Conservation (phyloP, 2,888 invertebrate genomes). For the Tiliacea citrago region DNA sequence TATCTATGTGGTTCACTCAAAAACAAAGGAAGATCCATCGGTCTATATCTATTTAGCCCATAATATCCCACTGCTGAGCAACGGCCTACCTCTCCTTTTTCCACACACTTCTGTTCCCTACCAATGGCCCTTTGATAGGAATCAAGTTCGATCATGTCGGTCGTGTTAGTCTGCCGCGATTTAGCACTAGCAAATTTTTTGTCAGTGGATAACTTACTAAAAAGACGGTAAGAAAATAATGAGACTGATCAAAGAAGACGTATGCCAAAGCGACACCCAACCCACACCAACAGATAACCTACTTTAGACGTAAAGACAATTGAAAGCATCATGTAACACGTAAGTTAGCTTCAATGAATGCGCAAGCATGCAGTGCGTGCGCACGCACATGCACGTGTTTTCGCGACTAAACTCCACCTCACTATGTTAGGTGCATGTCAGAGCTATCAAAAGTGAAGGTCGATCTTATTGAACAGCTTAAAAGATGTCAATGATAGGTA, state of each 20-base stretch:
- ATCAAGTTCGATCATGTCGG: too few relatives aligned
- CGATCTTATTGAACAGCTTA: background rate
- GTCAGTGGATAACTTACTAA: background rate
- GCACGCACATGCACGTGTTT: conserved; percentile 1
- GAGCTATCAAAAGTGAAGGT: conserved; percentile 18
- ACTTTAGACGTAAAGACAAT: background rate
- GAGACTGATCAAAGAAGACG: background rate
- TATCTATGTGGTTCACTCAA: too few relatives aligned
- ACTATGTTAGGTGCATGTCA: background rate
- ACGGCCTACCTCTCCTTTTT: too few relatives aligned
- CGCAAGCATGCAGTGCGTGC: background rate
- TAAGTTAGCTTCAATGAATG: conserved; percentile 11
- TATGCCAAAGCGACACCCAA: too few relatives aligned
- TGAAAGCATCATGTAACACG: background rate
- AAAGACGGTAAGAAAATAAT: background rate
- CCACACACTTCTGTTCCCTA: too few relatives aligned
- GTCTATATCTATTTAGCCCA: too few relatives aligned
- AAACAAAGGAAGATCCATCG: too few relatives aligned
- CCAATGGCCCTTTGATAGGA: too few relatives aligned
- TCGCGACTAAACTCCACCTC: background rate
- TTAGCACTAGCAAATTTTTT: too few relatives aligned
- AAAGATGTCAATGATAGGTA: conserved; percentile 31
- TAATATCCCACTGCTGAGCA: background rate
- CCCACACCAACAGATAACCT: too few relatives aligned
- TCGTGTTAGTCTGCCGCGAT: too few relatives aligned